Evolutionary conservation across 2,797 vertebrate species (phyloP).

Genomic region (Enteromius anoplus): DNA sequence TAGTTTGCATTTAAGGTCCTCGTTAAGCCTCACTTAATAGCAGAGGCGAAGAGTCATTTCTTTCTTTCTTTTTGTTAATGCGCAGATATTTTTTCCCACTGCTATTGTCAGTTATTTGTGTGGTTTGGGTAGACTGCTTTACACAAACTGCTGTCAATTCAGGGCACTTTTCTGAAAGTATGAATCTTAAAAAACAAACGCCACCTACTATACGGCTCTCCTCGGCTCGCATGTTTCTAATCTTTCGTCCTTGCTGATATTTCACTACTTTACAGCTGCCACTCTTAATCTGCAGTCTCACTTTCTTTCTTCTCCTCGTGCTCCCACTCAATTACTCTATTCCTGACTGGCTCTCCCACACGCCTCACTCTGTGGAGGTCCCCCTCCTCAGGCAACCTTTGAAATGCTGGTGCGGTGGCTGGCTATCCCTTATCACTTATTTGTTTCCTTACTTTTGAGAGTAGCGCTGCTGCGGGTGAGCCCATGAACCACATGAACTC

Average conservation of each 20-base stretch:
- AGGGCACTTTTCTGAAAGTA: slow-evolving; percentile 15
- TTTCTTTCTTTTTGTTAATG: not conserved
- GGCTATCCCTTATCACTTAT: slow-evolving; percentile 60
- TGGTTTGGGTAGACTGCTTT: slow-evolving; percentile 26
- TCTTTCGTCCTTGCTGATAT: slow-evolving; percentile 41
- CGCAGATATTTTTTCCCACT: not conserved
- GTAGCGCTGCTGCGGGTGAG: slow-evolving; percentile 2
- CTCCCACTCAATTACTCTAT: slow-evolving; percentile 13
- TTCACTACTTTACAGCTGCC: slow-evolving; percentile 44
- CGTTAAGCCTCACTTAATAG: not conserved
- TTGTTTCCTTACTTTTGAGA: slow-evolving; percentile 51
- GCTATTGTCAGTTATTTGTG: slow-evolving; percentile 40
- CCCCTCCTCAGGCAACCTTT: slow-evolving; percentile 61
- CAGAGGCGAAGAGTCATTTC: slow-evolving; percentile 56
- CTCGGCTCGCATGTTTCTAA: slow-evolving; percentile 22
- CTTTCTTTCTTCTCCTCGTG: not conserved
- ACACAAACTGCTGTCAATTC: slow-evolving; percentile 27
- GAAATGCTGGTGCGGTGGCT: slow-evolving; percentile 54
- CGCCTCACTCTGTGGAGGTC: not conserved
- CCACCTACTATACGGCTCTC: slow-evolving; percentile 9
- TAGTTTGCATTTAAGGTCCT: slow-evolving; percentile 9
- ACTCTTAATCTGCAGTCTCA: slow-evolving; percentile 30
- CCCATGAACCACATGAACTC: slow-evolving; percentile 1
- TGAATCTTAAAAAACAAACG: slow-evolving; percentile 26
- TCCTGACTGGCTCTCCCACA: slow-evolving; percentile 39